Base-by-base conservation (phyloP, 2,888 invertebrate genomes). In the Bombylius major region DNA sequence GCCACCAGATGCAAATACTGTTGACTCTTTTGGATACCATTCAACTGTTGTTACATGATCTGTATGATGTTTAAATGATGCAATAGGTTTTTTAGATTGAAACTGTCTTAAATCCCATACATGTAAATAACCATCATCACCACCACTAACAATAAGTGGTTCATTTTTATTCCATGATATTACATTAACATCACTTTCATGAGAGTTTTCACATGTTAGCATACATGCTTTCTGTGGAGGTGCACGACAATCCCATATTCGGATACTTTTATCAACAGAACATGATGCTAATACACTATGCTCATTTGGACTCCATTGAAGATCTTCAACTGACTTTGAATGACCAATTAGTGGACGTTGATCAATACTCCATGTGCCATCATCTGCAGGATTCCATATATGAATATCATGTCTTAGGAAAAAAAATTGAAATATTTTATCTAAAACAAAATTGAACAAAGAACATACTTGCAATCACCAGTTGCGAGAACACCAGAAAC, bases 301-400 rank as follows among this genome's bases (percentile, higher is more conserved):
- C 77, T 99, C 99, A 75, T 86, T 95, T 3, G 97, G 97, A 58
- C 97, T 97, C 99, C 99, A 99, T 69, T 98, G 97, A 60, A 99
- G 78, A 73, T 99, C 99, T 78, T 99, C 99, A 13, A 99, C 92
- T 36, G 97, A 97, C 50, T 81, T 84, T 31, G 85, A 86, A 70
- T 99, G 99, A 0, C 91, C 95, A 52, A 83, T 77, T 56, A 90
- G 80, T 0, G 98, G 90, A 51, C 89, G 79, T 71, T 93, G 91
- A 73, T 96, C 93, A 1, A 98, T 90, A 64, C 81, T 80, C 98
- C 98, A 99, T 12, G 78, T 78, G 13, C 83, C 84, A 58, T 80
- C 84, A 68, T 90, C 84, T 56, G 80, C 77, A 33, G 92, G 89
- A 61, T 82, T 82, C 98, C 98, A 99, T 63, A 97, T 80, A 69